Evolutionary conservation across 2,888 invertebrate genomes (phyloP), one percentile per base, ranked within the genome.

Genomic region (Morpho helenor): DNA sequence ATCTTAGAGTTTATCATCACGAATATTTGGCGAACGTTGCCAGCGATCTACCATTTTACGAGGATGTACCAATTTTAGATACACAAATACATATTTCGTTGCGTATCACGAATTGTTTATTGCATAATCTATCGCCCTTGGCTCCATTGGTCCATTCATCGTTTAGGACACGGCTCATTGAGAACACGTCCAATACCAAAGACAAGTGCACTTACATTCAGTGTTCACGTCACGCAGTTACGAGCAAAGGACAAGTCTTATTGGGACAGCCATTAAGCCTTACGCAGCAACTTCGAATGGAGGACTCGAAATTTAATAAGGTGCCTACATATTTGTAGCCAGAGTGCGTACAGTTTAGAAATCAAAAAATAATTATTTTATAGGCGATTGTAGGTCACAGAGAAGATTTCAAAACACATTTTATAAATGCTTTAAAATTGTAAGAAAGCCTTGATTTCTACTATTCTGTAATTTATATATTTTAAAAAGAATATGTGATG

Each of bases 111-210:
- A 79, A 75, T 76, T 77, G 78, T 78, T 74, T 74, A 75, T 81
- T 82, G 64, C 63, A 76, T 71, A 72, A 71, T 69, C 71, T 66
- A 70, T 71, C 76, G 82, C 80, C 85, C 84, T 83, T 82, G 83
- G 74, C 73, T 72, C 73, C 73, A 72, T 76, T 75, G 72, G 68
- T 68, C 73, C 72, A 72, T 72, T 73, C 75, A 74, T 76, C 68
- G 68, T 64, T 66, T 69, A 70, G 74, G 73, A 77, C 77, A 78
- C 75, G 78, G 76, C 75, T 76, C 72, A 73, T 73, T 73, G 72
- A 75, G 73, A 75, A 75, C 72, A 76, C 73, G 73, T 68, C 70
- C 68, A 72, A 69, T 69, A 43, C 43, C 71, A 70, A 69, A 72
- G 72, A 73, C 65, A 68, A 71, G 68, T 75, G 69, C 77, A 74